Base-by-base conservation (phyloP, 2,888 invertebrate genomes). In the Amorpha juglandis region DNA sequence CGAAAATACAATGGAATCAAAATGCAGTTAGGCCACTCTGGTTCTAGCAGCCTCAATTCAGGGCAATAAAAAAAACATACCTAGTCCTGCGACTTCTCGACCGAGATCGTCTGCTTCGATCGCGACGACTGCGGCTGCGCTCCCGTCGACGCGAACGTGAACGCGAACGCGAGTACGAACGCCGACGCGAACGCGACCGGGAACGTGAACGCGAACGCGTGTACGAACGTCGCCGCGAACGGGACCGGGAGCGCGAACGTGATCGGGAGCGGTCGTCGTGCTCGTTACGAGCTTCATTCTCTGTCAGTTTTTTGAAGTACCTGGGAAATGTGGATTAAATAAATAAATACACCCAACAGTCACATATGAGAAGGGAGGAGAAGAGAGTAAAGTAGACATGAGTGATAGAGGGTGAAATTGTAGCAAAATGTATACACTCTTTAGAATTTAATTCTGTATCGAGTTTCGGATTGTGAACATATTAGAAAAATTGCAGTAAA, bases 201-300 rank as follows among this genome's bases (percentile, higher is more conserved):
- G 78, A 79, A 58, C 74, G 77, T 3, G 78, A 80, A 55, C 74
- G 70, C n/a, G 73, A 69, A 16, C 80, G 80, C 3, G 82, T 76
- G 51, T 79, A 68, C 35, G 76, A 75, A 9, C 81, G 78, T 66
- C 68, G 70, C 14, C 80, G 78, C 27, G 78, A 78, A 83, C 88
- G 78, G 3, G 84, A 73, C 73, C 78, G 77, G 6, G 78, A 77
- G 19, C 83, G 81, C 8, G 86, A 83, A 12, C 86, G 81, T 6
- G 73, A 78, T 51, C 12, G 72, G 66, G 11, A 72, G 75, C 91
- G 86, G 51, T 93, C 93, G 72, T 94, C 92, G 70, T 91, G 90
- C 73, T 89, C 90, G 71, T 87, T 91, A 66, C 94, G 94, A 27
- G 89, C 86, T 63, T 95, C 94, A 52, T 94, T 89, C 58, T 94